These are phyloP conservation scores for Eriocheir sinensis DNA, from an alignment of 1,140 invertebrate species.

Conservation along the genomic window DNA sequence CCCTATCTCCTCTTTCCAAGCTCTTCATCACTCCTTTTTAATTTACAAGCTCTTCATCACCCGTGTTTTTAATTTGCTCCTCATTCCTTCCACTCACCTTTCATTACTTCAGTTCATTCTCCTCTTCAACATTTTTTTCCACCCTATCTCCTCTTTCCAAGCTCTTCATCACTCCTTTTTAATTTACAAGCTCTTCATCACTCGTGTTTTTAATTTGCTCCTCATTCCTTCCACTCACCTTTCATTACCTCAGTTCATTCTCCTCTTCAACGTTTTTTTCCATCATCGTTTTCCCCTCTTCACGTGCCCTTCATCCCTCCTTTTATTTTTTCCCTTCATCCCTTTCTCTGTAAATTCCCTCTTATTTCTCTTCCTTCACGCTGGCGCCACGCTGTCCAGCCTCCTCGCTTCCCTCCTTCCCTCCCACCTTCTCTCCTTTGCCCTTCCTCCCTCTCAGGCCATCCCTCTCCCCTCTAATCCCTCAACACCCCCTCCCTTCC, in stretches of 20 bases:
- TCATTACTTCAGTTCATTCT: too few relatives aligned
- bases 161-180: neutral
- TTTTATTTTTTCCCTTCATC: neutral
- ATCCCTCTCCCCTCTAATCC: neutral
- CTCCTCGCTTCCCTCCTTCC: neutral
- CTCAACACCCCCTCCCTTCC: neutral
- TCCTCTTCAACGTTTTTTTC: neutral
- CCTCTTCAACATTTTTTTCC: too few relatives aligned
- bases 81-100: too few relatives aligned
- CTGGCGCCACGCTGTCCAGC: neutral
- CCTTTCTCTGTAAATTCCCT: neutral
- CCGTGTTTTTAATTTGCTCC: too few relatives aligned
- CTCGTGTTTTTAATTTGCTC: too few relatives aligned
- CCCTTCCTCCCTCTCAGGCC: neutral
- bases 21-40: too few relatives aligned
- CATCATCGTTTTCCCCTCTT: neutral
- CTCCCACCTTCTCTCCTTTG: too few relatives aligned
- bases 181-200: too few relatives aligned
- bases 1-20: too few relatives aligned
- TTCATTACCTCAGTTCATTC: neutral
- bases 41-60: too few relatives aligned
- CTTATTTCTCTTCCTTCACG: constrained; percentile 1
- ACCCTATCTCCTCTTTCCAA: too few relatives aligned
- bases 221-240: too few relatives aligned
- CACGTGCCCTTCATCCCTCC: neutral